phyloP scores from a whole-genome alignment of 2,888 invertebrate genomes.

The Dasysyrphus albostriatus region DNA sequence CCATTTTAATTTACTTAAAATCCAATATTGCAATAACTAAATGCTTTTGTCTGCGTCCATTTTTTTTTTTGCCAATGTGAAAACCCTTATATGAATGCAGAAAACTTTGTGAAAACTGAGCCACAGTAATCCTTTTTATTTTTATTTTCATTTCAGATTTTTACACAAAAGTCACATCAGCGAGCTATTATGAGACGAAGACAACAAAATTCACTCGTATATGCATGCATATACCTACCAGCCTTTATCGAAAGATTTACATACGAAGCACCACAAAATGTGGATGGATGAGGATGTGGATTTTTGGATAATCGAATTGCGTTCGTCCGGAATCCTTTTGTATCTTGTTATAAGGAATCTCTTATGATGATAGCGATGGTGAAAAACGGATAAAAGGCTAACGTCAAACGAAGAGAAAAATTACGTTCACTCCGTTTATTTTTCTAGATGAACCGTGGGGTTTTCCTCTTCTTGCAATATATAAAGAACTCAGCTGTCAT shows the following conservation, averaged over 20 bases:
- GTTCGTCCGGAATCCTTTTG: constrained; percentile 75
- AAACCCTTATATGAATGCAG: constrained; percentile 7
- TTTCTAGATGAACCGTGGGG: constrained; percentile 64
- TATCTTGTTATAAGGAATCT: constrained; percentile 72
- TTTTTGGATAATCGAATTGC: constrained; percentile 75
- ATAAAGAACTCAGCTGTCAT: constrained; percentile 21
- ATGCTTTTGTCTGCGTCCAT: background rate
- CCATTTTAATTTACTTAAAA: background rate
- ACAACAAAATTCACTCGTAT: constrained; percentile 26
- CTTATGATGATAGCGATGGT: constrained; percentile 65
- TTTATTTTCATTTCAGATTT: constrained; percentile 61
- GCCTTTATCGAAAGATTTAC: constrained; percentile 67
- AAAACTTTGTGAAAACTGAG: background rate
- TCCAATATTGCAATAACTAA: background rate
- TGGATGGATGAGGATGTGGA: constrained; percentile 64
- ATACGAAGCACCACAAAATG: constrained; percentile 74
- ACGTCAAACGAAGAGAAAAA: constrained; percentile 75
- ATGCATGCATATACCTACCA: background rate
- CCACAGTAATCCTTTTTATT: constrained; percentile 55
- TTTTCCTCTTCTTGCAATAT: constrained; percentile 16
- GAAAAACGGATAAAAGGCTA: constrained; percentile 74
- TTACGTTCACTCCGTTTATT: constrained; percentile 74
- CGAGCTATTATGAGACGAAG: constrained; percentile 43
- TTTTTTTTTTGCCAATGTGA: background rate
- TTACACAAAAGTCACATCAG: constrained; percentile 53